Conservation (phyloP, 2,888 invertebrate genomes). For the Epiblema foenella region DNA sequence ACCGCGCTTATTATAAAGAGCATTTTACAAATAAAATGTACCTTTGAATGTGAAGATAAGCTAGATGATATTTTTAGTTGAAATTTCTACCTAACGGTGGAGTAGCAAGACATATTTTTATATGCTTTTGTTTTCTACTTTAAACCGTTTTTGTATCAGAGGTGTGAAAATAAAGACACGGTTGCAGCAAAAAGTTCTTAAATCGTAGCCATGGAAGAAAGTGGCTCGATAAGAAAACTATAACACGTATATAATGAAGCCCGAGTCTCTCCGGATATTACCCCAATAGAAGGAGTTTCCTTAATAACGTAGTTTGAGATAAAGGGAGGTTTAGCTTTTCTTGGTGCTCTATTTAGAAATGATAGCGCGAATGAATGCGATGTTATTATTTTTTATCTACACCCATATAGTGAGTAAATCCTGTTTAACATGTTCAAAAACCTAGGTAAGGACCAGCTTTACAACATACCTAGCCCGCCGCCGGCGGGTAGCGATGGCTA, state of each 20-base stretch:
- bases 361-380: slow-evolving; percentile 7
- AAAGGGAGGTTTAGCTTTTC: slow-evolving; percentile 36
- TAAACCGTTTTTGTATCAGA: slow-evolving; percentile 12
- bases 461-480: no score
- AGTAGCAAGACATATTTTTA: not conserved
- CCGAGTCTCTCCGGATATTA: slow-evolving; percentile 48
- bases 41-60: slow-evolving; percentile 16
- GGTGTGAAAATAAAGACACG: slow-evolving; percentile 30
- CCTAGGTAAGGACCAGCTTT: no score
- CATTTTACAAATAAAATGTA: slow-evolving; percentile 30
- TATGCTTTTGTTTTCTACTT: not conserved
- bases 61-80: not conserved
- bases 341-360: slow-evolving; percentile 12
- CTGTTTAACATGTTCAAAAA: no score
- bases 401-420: no score
- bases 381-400: slow-evolving; percentile 25
- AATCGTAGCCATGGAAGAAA: slow-evolving; percentile 55
- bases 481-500: no score
- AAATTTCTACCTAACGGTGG: not conserved
- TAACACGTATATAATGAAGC: slow-evolving; percentile 57
- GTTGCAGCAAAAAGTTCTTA: slow-evolving; percentile 36
- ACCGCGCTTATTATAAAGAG: slow-evolving; percentile 19
- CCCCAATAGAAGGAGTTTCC: slow-evolving; percentile 46
- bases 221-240: slow-evolving; percentile 60
- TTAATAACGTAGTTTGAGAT: slow-evolving; percentile 41